Percentiles rank a stretch among this genome's conserved stretches.
Evolutionary conservation across 2,888 invertebrate species (phyloP).

Genomic region (Drosophila maculinotata): DNA sequence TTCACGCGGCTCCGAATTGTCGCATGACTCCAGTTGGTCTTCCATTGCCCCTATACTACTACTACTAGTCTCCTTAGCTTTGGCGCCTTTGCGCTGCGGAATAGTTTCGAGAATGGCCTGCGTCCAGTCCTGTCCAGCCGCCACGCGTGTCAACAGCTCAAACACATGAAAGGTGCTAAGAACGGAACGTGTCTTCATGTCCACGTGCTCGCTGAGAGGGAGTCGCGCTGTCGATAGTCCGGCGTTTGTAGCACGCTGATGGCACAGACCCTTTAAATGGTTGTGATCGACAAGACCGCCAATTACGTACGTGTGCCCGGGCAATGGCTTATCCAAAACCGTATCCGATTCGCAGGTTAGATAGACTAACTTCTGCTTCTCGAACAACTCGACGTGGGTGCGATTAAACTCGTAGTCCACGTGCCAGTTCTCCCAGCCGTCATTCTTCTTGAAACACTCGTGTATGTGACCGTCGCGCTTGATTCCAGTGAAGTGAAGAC

Average conservation of each 20-base stretch:
- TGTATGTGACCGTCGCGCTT: constrained; percentile 88
- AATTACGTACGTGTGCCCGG: constrained; percentile 94
- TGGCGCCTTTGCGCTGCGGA: constrained; percentile 91
- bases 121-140: constrained; percentile 92
- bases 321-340: constrained; percentile 90
- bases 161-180: constrained; percentile 98
- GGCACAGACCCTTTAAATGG: constrained; percentile 96
- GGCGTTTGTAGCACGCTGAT: constrained; percentile 91
- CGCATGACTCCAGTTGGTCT: background rate
- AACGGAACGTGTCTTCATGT: constrained; percentile 96
- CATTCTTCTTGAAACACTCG: constrained; percentile 91
- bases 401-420: constrained; percentile 90
- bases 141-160: constrained; percentile 91
- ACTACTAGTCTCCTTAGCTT: constrained; percentile 69
- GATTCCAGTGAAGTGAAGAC: constrained; percentile 93
- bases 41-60: background rate
- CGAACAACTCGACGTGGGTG: constrained; percentile 89
- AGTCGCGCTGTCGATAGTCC: constrained; percentile 93
- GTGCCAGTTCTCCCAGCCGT: constrained; percentile 97
- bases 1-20: background rate
- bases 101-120: constrained; percentile 91
- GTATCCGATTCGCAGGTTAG: constrained; percentile 97
- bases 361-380: constrained; percentile 93
- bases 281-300: constrained; percentile 99
- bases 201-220: constrained; percentile 94